A percentile compares a stretch with the other conserved stretches of the same genome.
phyloP scores from a whole-genome alignment of 2,888 invertebrate genomes.

The Nebria salina region DNA sequence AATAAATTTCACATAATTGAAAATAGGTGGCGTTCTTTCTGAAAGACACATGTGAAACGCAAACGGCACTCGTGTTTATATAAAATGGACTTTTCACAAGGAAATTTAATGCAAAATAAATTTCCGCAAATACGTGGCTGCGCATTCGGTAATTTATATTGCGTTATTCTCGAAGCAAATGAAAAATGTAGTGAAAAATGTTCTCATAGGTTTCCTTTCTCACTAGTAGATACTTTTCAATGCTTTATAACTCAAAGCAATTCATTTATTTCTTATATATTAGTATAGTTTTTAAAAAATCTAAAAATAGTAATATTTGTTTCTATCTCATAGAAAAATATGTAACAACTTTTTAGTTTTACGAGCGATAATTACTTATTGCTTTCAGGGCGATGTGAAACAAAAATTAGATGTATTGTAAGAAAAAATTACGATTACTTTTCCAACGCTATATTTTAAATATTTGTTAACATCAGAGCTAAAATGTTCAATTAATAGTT shows the following conservation, averaged over 20 bases:
- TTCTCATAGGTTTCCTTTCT: neutral
- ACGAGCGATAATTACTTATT: too few species aligned
- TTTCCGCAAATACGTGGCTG: neutral
- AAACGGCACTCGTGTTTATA: constrained; percentile 16
- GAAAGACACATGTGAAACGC: constrained; percentile 10
- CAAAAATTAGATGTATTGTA: too few species aligned
- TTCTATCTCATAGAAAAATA: too few species aligned
- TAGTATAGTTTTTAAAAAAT: too few species aligned
- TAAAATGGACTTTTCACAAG: constrained; percentile 22
- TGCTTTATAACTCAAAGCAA: too few species aligned
- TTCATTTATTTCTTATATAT: too few species aligned
- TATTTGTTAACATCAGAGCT: neutral
- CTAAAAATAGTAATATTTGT: too few species aligned
- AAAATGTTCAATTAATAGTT: neutral
- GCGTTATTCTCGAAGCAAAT: neutral
- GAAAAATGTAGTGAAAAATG: neutral
- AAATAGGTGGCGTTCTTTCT: constrained; percentile 8
- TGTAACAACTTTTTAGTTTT: too few species aligned
- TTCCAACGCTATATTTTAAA: neutral
- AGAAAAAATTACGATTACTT: too few species aligned
- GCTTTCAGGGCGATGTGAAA: too few species aligned
- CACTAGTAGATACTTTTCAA: neutral
- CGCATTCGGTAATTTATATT: neutral
- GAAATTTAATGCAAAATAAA: constrained; percentile 31
- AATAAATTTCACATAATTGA: constrained; percentile 27